Percentiles rank a stretch among this genome's conserved stretches.
Conservation (phyloP, 2,888 invertebrate species). For the Meiosimyza platycephala region DNA sequence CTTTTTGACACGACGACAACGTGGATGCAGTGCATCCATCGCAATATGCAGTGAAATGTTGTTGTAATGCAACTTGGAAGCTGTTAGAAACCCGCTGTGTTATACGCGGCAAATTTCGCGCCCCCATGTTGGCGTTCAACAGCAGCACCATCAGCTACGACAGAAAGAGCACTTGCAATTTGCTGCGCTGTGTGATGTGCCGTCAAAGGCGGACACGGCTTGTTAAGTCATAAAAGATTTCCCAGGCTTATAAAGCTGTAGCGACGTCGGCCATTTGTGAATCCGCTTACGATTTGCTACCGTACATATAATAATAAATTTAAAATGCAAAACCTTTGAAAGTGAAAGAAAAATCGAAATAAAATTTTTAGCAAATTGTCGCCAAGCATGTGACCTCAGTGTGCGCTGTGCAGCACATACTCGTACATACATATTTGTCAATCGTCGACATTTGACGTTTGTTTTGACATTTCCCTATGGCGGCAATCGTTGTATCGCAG, state of each 20-base stretch:
- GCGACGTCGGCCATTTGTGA: neutral
- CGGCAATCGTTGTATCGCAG: neutral
- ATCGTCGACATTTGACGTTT: slow-evolving; percentile 12
- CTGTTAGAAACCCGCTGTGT: slow-evolving; percentile 36
- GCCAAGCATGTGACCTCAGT: neutral
- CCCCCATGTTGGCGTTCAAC: slow-evolving; percentile 38
- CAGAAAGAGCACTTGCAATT: slow-evolving; percentile 6
- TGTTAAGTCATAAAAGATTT: slow-evolving; percentile 14
- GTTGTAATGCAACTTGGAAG: neutral
- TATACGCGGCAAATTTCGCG: slow-evolving; percentile 43
- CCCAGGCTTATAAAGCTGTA: neutral
- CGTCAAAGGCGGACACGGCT: slow-evolving; percentile 19
- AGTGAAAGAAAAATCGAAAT: neutral
- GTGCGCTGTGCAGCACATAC: neutral
- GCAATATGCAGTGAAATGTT: neutral
- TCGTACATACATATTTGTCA: neutral
- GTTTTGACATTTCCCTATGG: slow-evolving; percentile 19
- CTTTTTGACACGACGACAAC: slow-evolving; percentile 36
- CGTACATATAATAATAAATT: slow-evolving; percentile 3
- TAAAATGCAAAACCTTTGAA: slow-evolving; percentile 6
- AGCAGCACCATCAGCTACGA: slow-evolving; percentile 6
- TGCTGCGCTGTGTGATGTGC: slow-evolving; percentile 8
- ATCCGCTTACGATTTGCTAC: neutral
- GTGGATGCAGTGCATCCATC: slow-evolving; percentile 1
- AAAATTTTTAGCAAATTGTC: slow-evolving; percentile 3